phyloP scores from a whole-genome alignment of 2,797 vertebrate species.

The Yasuhikotakia modesta region DNA sequence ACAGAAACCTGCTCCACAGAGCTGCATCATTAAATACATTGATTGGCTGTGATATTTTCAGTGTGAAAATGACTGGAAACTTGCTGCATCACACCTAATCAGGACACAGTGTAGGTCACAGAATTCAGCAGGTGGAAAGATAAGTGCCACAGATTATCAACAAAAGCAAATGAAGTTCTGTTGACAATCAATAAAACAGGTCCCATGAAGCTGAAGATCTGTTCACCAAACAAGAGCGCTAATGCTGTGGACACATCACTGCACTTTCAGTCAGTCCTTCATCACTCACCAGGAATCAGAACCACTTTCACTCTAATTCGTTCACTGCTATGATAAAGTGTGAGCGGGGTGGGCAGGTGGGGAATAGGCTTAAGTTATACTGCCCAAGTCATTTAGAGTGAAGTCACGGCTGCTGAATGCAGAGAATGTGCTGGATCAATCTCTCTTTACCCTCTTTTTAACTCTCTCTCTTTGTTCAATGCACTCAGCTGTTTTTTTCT shows the following conservation, averaged over 20 bases:
- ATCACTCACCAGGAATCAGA: slow-evolving; percentile 16
- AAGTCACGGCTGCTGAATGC: slow-evolving; percentile 21
- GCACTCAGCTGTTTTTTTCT: slow-evolving; percentile 10
- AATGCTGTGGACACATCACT: neutral
- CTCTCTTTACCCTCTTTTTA: neutral
- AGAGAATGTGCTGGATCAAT: slow-evolving; percentile 17
- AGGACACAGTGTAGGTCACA: neutral
- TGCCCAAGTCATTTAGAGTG: slow-evolving; percentile 29
- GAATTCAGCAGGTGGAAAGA: neutral
- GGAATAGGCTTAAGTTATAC: slow-evolving; percentile 23
- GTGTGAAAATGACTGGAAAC: neutral
- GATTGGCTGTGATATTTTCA: neutral
- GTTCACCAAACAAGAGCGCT: neutral
- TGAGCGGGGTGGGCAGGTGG: slow-evolving; percentile 2
- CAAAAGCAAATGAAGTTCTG: neutral
- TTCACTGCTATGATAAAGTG: neutral
- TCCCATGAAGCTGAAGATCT: neutral
- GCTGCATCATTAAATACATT: too few relatives aligned
- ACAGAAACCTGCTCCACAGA: too few relatives aligned
- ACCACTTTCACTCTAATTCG: neutral
- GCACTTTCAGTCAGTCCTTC: slow-evolving; percentile 1
- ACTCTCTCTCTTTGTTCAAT: neutral
- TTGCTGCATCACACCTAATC: neutral
- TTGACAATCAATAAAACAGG: neutral
- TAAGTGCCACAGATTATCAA: neutral